These are phyloP conservation scores for Megaceryle alcyon DNA, from an alignment of 2,797 vertebrate species.

Conservation along the genomic window DNA sequence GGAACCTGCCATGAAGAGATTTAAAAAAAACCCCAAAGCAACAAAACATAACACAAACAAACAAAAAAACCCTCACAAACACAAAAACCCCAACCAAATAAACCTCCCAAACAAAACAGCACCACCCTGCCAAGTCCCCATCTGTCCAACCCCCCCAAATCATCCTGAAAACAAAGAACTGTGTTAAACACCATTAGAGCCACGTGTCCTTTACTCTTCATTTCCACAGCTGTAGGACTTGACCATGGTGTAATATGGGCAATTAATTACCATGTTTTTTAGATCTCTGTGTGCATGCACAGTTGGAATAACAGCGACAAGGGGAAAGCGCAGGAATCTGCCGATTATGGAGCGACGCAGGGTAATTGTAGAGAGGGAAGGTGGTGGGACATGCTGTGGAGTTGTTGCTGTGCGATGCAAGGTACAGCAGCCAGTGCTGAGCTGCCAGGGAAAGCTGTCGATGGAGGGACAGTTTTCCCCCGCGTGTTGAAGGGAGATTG, in stretches of 20 bases:
- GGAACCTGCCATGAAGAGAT: background rate
- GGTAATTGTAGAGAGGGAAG: background rate
- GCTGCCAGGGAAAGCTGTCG: background rate
- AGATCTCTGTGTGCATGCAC: fast-evolving
- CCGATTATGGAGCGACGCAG: fast-evolving
- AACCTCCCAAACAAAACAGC: background rate
- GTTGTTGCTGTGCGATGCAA: fast-evolving
- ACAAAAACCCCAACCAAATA: background rate
- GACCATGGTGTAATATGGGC: fast-evolving
- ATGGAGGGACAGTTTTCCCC: background rate
- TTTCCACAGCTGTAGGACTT: background rate
- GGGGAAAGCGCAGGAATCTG: background rate
- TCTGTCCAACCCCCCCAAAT: background rate
- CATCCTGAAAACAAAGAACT: background rate
- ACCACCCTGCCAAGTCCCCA: fast-evolving
- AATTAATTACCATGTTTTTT: background rate
- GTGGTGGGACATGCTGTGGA: background rate
- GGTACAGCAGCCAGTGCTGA: background rate
- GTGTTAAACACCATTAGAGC: background rate
- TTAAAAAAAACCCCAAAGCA: background rate
- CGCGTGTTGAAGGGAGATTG: fast-evolving
- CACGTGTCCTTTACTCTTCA: background rate
- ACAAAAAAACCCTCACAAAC: background rate
- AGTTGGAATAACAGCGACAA: fast-evolving
- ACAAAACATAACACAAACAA: background rate